Evolutionary conservation across 1,140 invertebrate genomes (phyloP).

Genomic region (Cryptotermes secundus): DNA sequence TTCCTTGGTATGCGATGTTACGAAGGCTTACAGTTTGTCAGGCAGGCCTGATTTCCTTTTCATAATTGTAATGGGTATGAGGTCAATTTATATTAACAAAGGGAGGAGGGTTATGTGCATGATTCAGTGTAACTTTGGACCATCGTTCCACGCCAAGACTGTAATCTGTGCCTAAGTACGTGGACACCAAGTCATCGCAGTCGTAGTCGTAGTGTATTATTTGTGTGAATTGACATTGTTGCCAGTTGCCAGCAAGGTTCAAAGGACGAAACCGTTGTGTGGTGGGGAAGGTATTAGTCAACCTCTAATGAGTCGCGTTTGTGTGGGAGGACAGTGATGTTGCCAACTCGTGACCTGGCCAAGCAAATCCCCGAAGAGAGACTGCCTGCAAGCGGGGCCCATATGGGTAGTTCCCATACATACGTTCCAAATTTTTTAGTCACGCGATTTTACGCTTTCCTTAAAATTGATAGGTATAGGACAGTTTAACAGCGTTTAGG

Average conservation of each 20-base stretch:
- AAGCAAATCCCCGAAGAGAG: neutral
- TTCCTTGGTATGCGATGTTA: too few species aligned
- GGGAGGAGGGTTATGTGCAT: too few species aligned
- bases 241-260: neutral
- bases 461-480: neutral
- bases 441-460: neutral
- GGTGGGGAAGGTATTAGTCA: neutral
- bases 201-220: too few species aligned
- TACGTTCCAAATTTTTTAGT: neutral
- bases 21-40: too few species aligned
- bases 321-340: slow-evolving; percentile 10
- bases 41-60: too few species aligned
- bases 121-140: too few species aligned
- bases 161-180: too few species aligned
- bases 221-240: neutral
- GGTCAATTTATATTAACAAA: too few species aligned
- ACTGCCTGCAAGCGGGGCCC: neutral
- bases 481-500: neutral
- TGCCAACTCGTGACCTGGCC: slow-evolving; percentile 8
- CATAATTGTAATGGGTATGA: too few species aligned
- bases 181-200: too few species aligned
- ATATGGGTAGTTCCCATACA: neutral
- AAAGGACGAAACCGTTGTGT: neutral
- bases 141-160: too few species aligned
- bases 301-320: neutral